A percentile compares a stretch with the other conserved stretches of the same genome.
Evolutionary conservation across 2,113 vertebrate genomes (phyloP).

Genomic region (Scytalopus superciliaris): DNA sequence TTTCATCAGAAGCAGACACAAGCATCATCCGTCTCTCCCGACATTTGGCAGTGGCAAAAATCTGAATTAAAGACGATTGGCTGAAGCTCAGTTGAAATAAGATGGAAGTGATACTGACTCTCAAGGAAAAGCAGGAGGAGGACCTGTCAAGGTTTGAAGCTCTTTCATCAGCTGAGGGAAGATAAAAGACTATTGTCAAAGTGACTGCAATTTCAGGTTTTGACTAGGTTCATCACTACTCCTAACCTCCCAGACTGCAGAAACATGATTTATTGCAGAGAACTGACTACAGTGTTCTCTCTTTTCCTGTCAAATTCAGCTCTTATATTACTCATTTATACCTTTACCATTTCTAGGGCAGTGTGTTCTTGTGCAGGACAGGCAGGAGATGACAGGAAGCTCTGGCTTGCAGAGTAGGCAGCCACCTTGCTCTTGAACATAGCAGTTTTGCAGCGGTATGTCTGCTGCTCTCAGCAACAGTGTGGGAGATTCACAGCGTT

Average conservation of each 20-base stretch:
- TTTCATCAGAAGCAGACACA: conserved; percentile 56
- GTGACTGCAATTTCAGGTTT: neutral
- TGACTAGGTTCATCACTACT: conserved; percentile 7
- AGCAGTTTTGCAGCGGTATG: neutral
- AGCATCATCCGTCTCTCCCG: conserved; percentile 25
- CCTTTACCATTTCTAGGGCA: conserved; percentile 16
- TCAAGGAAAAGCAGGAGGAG: conserved; percentile 30
- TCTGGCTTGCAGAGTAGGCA: neutral
- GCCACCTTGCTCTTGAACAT: accelerated
- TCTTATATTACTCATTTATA: neutral
- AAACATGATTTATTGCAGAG: conserved; percentile 1
- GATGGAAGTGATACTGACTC: conserved; percentile 36
- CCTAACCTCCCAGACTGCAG: neutral
- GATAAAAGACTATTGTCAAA: conserved; percentile 33
- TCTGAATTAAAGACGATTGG: conserved; percentile 42
- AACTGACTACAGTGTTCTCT: neutral
- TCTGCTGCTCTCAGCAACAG: neutral
- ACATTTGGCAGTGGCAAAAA: conserved; percentile 30
- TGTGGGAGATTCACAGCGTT: neutral
- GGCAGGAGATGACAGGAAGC: neutral
- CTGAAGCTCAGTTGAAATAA: conserved; percentile 37
- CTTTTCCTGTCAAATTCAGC: neutral
- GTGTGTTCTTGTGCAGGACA: neutral
- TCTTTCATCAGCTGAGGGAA: conserved; percentile 14
- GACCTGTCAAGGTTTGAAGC: conserved; percentile 23